A percentile compares a stretch with the other conserved stretches of the same genome.
These are phyloP conservation scores for Leontocebus nigricollis DNA, from an alignment of 2,797 vertebrate genomes.

Conservation along the genomic window DNA sequence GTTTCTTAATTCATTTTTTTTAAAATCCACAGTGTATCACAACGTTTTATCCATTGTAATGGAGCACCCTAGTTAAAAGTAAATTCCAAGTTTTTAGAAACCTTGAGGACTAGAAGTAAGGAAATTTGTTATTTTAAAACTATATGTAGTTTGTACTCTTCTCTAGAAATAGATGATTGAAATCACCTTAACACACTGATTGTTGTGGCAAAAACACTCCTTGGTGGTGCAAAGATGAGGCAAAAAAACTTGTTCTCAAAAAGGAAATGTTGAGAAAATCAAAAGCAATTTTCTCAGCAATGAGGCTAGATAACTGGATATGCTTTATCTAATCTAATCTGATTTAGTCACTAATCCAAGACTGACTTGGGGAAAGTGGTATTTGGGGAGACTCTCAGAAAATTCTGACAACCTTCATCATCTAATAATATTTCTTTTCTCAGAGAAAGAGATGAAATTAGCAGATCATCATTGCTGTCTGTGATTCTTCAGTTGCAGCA, in stretches of 20 bases:
- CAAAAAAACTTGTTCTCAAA: slow-evolving; percentile 19
- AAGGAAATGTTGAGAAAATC: slow-evolving; percentile 10
- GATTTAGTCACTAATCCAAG: not conserved
- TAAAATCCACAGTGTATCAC: not conserved
- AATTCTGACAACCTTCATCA: not conserved
- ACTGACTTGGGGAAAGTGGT: not conserved
- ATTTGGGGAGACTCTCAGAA: not conserved
- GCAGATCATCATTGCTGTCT: not conserved
- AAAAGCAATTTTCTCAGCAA: not conserved
- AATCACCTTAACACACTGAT: not conserved
- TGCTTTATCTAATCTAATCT: not conserved
- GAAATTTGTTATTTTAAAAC: slow-evolving; percentile 13
- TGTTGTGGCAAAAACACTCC: not conserved
- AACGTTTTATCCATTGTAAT: not conserved
- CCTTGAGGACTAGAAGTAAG: not conserved
- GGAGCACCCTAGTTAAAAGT: not conserved
- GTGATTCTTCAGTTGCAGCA: not conserved
- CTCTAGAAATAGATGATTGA: not conserved
- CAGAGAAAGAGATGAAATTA: not conserved
- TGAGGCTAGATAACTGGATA: not conserved
- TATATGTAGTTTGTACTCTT: not conserved
- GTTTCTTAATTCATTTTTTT: not conserved
- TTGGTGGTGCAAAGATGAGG: not conserved
- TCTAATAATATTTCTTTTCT: not conserved
- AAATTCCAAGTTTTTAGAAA: not conserved